Base-by-base conservation (phyloP, 2,888 invertebrate species). In the Andricus curvator region DNA sequence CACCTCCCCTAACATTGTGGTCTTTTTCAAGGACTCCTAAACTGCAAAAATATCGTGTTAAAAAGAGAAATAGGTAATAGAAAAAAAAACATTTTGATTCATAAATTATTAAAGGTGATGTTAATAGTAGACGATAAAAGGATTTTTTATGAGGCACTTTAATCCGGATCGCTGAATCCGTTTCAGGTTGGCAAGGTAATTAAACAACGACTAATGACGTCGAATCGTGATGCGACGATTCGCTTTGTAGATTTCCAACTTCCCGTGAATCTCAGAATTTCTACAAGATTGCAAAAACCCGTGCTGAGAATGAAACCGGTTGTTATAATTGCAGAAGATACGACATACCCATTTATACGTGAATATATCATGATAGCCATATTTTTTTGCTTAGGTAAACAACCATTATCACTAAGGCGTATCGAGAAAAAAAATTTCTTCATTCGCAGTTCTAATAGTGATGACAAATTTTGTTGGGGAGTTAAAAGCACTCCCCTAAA, bases 241-340 rank as follows among this genome's bases (percentile, higher is more conserved):
- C 74, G 51, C 74, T 74, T 74, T 74, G 74, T 74, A 33, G 15
- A 74, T 74, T 74, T 74, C 56, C 74, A 74, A 60, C 74, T n/a
- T 56, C 20, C 56, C 33, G n/a, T 33, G 56, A 37, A 74, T 56
- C 74, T 56, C 8, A 56, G 20, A 48, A 48, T n/a, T 60, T 74
- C 74, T 74, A 13, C 22, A 74, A 22, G n/a, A 74, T 33, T 56
- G 22, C 9, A 70, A 56, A 60, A 74, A 48, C 13, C 29, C n/a
- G 20, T 15, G 33, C 33, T 29, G 37, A 74, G 22, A 74, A 60
- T 74, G 15, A 56, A 74, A 74, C 74, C 74, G 56, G 74, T 74
- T 74, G 29, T 6, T 13, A 37, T 56, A 51, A 74, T 74, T 74
- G 56, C 51, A 29, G 25, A 29, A 25, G 29, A 64, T 22, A 22